Evolutionary conservation across 2,797 vertebrate genomes (phyloP).

Genomic region (Lutjanus argentimaculatus): DNA sequence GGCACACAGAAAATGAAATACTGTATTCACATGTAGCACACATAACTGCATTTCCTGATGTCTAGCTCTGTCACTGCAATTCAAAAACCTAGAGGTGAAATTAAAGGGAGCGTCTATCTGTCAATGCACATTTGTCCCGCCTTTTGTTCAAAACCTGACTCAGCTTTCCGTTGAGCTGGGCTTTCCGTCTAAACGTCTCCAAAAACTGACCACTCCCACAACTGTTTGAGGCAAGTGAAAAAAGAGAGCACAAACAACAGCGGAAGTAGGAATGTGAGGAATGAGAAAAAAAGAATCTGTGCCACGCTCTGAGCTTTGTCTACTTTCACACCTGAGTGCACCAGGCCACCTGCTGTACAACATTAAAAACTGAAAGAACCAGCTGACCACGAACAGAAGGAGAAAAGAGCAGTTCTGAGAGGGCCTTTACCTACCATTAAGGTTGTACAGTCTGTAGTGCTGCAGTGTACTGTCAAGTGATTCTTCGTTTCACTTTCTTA

Average conservation of each 20-base stretch:
- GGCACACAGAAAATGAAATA: not conserved
- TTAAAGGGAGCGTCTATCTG: not conserved
- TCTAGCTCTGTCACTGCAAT: not conserved
- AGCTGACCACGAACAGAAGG: no score
- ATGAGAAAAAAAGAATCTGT: not conserved
- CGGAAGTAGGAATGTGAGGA: not conserved
- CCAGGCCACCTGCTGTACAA: not conserved
- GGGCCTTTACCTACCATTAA: not conserved
- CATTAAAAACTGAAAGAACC: no score
- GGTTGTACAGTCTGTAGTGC: not conserved
- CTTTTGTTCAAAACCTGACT: no score
- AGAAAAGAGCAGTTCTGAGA: not conserved
- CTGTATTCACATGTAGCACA: not conserved
- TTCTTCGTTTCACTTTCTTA: slow-evolving; percentile 6
- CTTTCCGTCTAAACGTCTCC: no score
- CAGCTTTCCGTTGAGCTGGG: no score
- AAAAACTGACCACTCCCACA: not conserved
- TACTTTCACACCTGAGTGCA: not conserved
- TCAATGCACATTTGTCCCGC: no score
- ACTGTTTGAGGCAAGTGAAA: not conserved
- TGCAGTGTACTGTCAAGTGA: not conserved
- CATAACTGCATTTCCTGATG: not conserved
- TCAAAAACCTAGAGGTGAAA: not conserved
- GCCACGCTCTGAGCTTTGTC: not conserved
- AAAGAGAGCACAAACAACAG: not conserved